A percentile compares a stretch with the other conserved stretches of the same genome.
These are phyloP conservation scores for Macrotis lagotis DNA, from an alignment of 2,113 vertebrate species.

Conservation along the genomic window DNA sequence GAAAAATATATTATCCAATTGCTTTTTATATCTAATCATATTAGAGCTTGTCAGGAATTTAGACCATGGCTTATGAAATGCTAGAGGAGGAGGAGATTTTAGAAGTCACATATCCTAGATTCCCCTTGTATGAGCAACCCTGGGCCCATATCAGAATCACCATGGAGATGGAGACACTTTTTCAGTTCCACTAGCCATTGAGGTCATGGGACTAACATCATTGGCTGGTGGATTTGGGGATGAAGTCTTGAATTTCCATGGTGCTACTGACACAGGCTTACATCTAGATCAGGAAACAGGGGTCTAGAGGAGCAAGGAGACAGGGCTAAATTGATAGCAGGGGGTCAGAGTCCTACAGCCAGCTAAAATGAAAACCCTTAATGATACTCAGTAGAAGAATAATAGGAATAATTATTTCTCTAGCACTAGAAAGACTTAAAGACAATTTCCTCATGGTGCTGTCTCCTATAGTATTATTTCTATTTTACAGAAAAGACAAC, in stretches of 20 bases:
- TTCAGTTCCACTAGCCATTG: background rate
- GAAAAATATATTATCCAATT: background rate
- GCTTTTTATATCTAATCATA: background rate
- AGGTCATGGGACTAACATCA: background rate
- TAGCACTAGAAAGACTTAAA: background rate
- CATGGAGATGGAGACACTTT: background rate
- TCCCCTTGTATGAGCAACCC: background rate
- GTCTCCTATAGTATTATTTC: rapidly evolving
- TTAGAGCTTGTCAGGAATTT: background rate
- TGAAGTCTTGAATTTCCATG: background rate
- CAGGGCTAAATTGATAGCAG: background rate
- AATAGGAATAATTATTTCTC: background rate
- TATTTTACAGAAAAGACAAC: background rate
- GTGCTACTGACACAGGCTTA: background rate
- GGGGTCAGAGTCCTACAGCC: background rate
- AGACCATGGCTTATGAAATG: background rate
- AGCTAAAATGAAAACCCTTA: background rate
- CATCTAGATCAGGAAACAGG: background rate
- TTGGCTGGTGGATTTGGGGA: background rate
- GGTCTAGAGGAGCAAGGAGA: background rate
- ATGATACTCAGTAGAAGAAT: background rate
- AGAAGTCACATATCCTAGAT: background rate
- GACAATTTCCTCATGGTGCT: background rate
- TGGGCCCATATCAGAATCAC: background rate
- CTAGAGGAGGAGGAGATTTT: background rate